Evolutionary conservation across 2,113 vertebrate species (phyloP).

Genomic region (Chaetops frenatus): DNA sequence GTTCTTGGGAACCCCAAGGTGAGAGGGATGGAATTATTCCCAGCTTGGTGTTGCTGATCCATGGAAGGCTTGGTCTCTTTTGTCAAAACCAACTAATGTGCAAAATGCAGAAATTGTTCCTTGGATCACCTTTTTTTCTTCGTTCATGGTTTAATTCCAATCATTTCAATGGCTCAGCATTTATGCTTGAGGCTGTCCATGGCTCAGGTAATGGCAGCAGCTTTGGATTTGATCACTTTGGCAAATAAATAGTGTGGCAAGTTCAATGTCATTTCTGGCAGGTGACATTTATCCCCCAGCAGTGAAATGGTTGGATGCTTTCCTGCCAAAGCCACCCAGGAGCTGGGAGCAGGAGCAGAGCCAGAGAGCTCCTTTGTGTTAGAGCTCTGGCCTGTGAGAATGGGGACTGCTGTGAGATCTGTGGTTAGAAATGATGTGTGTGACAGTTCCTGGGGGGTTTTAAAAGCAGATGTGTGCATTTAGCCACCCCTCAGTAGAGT

Average conservation of each 20-base stretch:
- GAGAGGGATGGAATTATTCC: neutral
- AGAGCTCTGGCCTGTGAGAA: neutral
- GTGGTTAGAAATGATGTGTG: neutral
- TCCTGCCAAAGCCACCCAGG: neutral
- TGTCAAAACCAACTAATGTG: neutral
- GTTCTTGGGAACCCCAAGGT: conserved; percentile 96
- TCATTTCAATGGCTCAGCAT: rapidly evolving
- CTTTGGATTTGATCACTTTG: neutral
- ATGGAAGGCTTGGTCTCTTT: neutral
- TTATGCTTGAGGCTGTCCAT: neutral
- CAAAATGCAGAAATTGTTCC: neutral
- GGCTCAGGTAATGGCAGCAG: neutral
- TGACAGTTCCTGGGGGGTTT: neutral
- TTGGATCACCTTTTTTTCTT: neutral
- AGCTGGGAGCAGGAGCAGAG: neutral
- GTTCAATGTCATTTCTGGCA: neutral
- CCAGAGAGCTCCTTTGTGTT: neutral
- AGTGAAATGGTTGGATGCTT: neutral
- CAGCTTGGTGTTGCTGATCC: neutral
- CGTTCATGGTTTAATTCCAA: neutral
- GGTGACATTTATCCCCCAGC: neutral
- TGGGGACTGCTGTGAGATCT: neutral
- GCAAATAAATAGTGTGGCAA: neutral
- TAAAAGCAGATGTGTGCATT: neutral
- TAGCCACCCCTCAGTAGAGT: neutral